Base-by-base conservation (phyloP, 2,113 vertebrate species). In the Pituophis catenifer region DNA sequence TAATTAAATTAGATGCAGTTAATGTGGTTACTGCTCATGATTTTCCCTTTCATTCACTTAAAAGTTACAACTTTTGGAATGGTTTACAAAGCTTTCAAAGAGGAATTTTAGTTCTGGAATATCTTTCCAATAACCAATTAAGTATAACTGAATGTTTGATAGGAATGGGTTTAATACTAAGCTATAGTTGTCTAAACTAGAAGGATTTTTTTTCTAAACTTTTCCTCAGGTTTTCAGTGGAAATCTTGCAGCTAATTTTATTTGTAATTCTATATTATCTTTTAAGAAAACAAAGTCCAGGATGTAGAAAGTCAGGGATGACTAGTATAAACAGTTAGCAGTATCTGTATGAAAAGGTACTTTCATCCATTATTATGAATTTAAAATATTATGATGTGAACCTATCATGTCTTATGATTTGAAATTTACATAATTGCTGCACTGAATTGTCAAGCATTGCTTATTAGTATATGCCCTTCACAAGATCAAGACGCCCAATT, bases 401-500 rank as follows among this genome's bases (percentile, higher is more conserved):
- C 90, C 53, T 70, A 3, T 23, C 29, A 1, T 23, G 57, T 13
- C 23, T 70, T 94, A 91, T 75, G 88, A 75, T 24, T 26, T 92
- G 91, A 86, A 86, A 95, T 86, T 93, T 95, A 13, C 3, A 0
- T 29, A 94, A 91, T 8, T 70, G 95, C 93, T 96, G 58, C 48
- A 90, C 89, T 81, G 92, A 94, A 97, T 96, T 94, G 95, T 89
- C 92, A 95, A 97, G 94, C 88, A 87, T 92, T 44, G 10, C 89
- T 90, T 91, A 90, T 94, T 96, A 96, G 91, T 91, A 86, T 89
- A 86, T n/a, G 19, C 85, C 93, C 70, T 95, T 96, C 94, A 92
- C 88, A 88, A 96, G 94, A 93, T 96, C 96, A 96, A 93, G 94
- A 95, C 94, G 97, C 93, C 90, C 88, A 94, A 59, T 81, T 90